These are phyloP conservation scores for Elysia chlorotica DNA, from an alignment of 1,140 invertebrate species.

Conservation along the genomic window DNA sequence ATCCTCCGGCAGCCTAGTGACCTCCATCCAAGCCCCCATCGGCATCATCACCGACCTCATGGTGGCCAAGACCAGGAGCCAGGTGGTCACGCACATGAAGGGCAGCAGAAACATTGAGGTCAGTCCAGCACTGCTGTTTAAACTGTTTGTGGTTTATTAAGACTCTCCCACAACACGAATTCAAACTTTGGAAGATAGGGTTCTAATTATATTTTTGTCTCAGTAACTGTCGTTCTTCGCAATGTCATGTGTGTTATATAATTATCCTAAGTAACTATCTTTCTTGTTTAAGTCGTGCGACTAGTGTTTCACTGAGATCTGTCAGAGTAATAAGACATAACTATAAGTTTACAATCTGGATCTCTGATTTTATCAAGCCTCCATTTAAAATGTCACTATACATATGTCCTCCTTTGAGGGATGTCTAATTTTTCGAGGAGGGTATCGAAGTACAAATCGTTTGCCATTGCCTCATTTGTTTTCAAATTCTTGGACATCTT, in stretches of 20 bases:
- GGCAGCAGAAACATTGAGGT: constrained; percentile 45
- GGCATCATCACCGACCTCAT: constrained; percentile 49
- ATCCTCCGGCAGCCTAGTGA: constrained; percentile 31
- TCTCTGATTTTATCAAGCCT: no score
- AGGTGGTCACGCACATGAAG: constrained; percentile 47
- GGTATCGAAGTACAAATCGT: background rate
- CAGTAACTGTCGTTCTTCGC: no score
- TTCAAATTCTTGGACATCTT: background rate
- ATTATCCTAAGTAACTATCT: no score
- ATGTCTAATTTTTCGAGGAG: background rate
- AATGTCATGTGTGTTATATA: no score
- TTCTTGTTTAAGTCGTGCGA: no score
- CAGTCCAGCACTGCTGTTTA: no score
- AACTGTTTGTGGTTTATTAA: no score
- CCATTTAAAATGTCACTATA: background rate
- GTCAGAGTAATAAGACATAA: no score
- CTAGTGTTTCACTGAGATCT: no score
- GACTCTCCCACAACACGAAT: no score
- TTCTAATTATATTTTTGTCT: background rate
- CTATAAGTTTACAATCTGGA: no score
- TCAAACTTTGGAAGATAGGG: no score
- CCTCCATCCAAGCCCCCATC: constrained; percentile 53
- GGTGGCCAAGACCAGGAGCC: constrained; percentile 34
- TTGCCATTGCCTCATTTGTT: background rate
- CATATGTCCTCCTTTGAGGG: background rate